Base-by-base conservation (phyloP, 2,797 vertebrate species). In the Rhinatrema bivittatum region DNA sequence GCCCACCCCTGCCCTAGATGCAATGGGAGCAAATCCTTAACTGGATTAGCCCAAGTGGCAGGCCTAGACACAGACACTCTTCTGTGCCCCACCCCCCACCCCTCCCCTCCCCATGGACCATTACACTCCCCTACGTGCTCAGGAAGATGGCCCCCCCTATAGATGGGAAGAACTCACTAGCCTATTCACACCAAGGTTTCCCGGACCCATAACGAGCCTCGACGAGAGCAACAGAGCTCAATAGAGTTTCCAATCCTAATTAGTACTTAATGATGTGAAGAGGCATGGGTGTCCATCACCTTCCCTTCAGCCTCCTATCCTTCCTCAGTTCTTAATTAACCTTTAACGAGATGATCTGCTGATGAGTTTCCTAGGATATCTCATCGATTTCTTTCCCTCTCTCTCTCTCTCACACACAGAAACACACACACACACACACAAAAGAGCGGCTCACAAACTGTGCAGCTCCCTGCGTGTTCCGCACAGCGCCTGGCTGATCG, bases 261-360 rank as follows among this genome's bases (percentile, higher is more conserved):
- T 87, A 86, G 81, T 83, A 83, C 81, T 85, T 87, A 86, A 87
- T 84, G 83, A 83, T 80, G 82, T 82, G 81, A 63, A 79, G 79
- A 86, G 72, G 69, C 59, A 50, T 46, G 25, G 41, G 65, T 78
- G 64, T 78, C 79, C 65, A 55, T 79, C 78, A 68, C 72, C 70
- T 53, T 54, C 35, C 49, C 66, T 75, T 54, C 41, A 54, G 46
- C 65, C 70, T 54, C 68, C 37, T 47, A 67, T 80, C 65, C 59
- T 78, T 72, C 59, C 69, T 66, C 61, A 65, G 69, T 77, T 81
- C 78, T 79, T 86, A 85, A 86, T 86, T 86, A 86, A 85, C 81
- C 81, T 85, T 84, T 81, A 75, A 79, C 71, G 68, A 78, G 76
- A 73, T 53, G 71, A 77, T 74, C 58, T 33, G 62, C 68, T 61